Conservation (phyloP, 2,888 invertebrate genomes). For the Oligia latruncula region DNA sequence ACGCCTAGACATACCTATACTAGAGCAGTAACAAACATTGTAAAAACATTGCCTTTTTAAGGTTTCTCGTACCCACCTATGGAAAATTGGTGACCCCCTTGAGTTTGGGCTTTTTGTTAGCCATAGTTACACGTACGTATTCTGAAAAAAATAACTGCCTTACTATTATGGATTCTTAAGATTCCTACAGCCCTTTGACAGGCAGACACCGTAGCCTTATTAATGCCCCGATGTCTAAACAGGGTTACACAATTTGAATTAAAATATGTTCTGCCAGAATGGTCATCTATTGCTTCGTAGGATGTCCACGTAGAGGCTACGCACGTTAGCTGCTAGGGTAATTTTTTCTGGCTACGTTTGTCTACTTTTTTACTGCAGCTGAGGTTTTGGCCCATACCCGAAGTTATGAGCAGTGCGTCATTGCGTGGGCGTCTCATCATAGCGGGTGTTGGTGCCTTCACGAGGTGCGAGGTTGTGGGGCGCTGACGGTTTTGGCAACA, state of each 20-base stretch:
- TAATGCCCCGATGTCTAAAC: neutral
- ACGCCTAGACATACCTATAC: neutral
- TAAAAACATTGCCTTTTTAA: neutral
- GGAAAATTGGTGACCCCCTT: neutral
- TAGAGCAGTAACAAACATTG: neutral
- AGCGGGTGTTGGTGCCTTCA: neutral
- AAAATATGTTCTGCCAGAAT: neutral
- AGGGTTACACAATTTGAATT: neutral
- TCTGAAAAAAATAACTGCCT: neutral
- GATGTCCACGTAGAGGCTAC: neutral
- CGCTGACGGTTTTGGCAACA: neutral
- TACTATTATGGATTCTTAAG: neutral
- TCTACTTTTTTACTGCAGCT: neutral
- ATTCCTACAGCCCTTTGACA: neutral
- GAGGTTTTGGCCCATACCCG: neutral
- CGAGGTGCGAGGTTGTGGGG: neutral
- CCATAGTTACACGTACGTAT: neutral
- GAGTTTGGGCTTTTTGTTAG: neutral
- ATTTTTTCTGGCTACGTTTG: neutral
- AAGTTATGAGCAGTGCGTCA: neutral
- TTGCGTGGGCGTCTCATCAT: neutral
- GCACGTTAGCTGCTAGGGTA: neutral
- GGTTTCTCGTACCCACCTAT: neutral
- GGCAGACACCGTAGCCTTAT: neutral
- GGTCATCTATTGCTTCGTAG: conserved; percentile 5